Conservation (phyloP, 2,113 vertebrate genomes). For the Chroicocephalus ridibundus region DNA sequence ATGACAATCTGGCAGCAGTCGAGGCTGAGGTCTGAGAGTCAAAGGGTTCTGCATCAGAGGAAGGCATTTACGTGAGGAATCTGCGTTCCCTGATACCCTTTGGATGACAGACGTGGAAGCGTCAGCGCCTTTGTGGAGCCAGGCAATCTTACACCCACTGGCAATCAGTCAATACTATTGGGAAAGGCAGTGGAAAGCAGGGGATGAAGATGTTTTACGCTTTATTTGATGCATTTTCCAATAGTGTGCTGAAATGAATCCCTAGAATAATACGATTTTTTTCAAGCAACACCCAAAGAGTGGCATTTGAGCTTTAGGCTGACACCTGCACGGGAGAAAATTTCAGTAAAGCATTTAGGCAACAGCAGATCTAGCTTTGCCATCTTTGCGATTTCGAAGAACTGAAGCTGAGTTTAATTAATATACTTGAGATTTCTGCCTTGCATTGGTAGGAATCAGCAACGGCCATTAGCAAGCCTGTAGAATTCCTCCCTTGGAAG, state of each 20-base stretch:
- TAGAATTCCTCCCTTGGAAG: neutral
- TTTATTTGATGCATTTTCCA: neutral
- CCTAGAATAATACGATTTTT: neutral
- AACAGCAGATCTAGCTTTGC: neutral
- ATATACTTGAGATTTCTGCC: neutral
- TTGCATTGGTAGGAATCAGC: neutral
- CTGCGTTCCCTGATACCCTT: neutral
- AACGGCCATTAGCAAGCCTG: neutral
- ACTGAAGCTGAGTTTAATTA: neutral
- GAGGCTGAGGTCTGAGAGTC: neutral
- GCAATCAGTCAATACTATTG: neutral
- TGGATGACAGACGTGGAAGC: neutral
- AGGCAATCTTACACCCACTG: neutral
- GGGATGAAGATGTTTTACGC: neutral
- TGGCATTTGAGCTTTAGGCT: neutral
- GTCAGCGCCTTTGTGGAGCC: neutral
- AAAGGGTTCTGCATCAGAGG: neutral
- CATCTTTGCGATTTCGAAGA: neutral
- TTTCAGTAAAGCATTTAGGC: neutral
- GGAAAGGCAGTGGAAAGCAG: neutral
- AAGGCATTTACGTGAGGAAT: neutral
- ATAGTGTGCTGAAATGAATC: neutral
- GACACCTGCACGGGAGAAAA: neutral
- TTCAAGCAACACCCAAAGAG: neutral
- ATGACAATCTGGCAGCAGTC: conserved; percentile 5